Evolutionary conservation across 1,140 invertebrate genomes (phyloP).

Genomic region (Ectropis grisescens): DNA sequence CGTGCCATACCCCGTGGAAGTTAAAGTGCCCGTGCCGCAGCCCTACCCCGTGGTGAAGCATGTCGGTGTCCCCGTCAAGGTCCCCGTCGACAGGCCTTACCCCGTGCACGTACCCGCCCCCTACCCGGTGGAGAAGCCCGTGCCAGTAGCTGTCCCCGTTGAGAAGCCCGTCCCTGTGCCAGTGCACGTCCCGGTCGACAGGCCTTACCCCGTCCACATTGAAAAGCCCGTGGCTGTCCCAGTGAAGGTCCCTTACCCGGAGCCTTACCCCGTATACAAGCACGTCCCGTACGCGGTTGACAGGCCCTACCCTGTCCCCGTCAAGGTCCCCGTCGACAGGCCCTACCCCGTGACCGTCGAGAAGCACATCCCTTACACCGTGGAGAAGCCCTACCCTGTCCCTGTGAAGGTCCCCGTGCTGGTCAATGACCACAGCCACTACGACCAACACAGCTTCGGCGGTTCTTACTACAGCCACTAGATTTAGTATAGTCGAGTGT

Average conservation of each 20-base stretch:
- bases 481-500: conserved; percentile 33
- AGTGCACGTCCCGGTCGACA: conserved; percentile 70
- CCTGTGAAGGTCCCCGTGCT: conserved; percentile 71
- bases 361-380: conserved; percentile 52
- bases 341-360: conserved; percentile 71
- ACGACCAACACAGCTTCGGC: conserved; percentile 26
- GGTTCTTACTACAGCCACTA: conserved; percentile 66
- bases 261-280: conserved; percentile 71
- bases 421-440: conserved; percentile 24
- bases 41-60: conserved; percentile 72
- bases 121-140: conserved; percentile 73
- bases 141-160: conserved; percentile 70
- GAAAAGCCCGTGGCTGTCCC: conserved; percentile 68
- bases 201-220: conserved; percentile 72
- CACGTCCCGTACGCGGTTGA: conserved; percentile 75
- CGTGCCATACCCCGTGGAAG: conserved; percentile 73
- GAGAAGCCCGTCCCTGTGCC: conserved; percentile 73
- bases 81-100: conserved; percentile 73
- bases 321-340: conserved; percentile 73
- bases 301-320: conserved; percentile 75
- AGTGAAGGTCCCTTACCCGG: conserved; percentile 70
- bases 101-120: conserved; percentile 75
- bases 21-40: conserved; percentile 72
- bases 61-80: conserved; percentile 64
- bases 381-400: conserved; percentile 71